phyloP scores from a whole-genome alignment of 2,888 invertebrate species.

The Heliconius ethilla region DNA sequence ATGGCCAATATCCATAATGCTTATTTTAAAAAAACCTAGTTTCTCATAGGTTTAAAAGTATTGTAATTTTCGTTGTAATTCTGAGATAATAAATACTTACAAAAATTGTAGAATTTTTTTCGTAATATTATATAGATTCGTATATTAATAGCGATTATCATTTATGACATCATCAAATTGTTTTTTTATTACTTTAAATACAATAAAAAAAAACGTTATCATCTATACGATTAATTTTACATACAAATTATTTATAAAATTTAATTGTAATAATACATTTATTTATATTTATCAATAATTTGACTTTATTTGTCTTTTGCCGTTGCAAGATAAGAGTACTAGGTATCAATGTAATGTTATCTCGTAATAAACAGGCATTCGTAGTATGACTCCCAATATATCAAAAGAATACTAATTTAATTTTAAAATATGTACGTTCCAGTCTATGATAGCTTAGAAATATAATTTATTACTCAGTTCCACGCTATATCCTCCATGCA shows the following conservation, averaged over 20 bases:
- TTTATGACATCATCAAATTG: background rate
- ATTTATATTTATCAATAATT: constrained; percentile 2
- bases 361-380: background rate
- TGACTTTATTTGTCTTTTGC: constrained; percentile 8
- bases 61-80: no score
- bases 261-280: background rate
- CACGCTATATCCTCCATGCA: no score
- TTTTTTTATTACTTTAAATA: background rate
- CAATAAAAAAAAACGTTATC: background rate
- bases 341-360: constrained; percentile 1
- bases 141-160: background rate
- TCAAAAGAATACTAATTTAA: background rate
- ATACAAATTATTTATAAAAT: background rate
- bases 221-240: background rate
- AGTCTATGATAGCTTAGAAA: background rate
- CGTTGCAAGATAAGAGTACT: background rate
- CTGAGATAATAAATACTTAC: background rate
- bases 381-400: background rate
- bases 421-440: background rate
- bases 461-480: no score
- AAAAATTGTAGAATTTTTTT: background rate
- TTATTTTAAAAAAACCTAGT: background rate
- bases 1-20: background rate
- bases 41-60: background rate
- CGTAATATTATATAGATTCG: background rate